Base-by-base conservation (phyloP, 2,888 invertebrate species). In the Laothoe populi region DNA sequence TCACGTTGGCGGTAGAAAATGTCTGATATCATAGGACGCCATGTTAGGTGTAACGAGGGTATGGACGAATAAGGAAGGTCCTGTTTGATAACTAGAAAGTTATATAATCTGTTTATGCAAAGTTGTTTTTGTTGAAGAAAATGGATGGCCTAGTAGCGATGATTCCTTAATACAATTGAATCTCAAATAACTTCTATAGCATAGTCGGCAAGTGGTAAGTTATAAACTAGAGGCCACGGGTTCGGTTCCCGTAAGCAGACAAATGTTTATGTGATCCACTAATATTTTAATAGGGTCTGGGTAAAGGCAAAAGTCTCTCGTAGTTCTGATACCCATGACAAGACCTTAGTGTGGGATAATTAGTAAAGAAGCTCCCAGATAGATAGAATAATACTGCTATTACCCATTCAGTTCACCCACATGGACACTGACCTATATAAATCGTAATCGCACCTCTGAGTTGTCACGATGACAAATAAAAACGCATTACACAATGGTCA, bases 381-480 rank as follows among this genome's bases (percentile, higher is more conserved):
- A 31, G 4, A 8, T 31, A 5, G 1, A 31, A 13, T 2, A 42
- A n/a, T 16, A 42, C n/a, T 16, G 42, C 13, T 1, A 42, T 16
- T n/a, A 42, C 3, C 42, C 42, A 4, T 42, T 7, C 44, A 19
- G 4, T 44, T 38, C 44, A 44, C 44, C 44, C 44, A 44, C 53
- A 19, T 53, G 53, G 16, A 10, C 53, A 48, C 48, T 53, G 53
- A 53, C 53, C 53, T 19, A 53, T 35, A 53, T 35, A 35, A 53
- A 35, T 46, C 53, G 53, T 53, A 35, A 31, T 19, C 31, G 3
- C 1, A 24, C 48, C 19, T 46, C 8, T 46, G 5, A 46, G 46
- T 23, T n/a, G 26, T 48, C 48, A 48, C 48, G 48, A 48, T 13
- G 48, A 49, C 49, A 53, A 53, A 19, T 10, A 53, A 53, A 53